Conservation (phyloP, 2,797 vertebrate genomes). For the Miichthys miiuy region DNA sequence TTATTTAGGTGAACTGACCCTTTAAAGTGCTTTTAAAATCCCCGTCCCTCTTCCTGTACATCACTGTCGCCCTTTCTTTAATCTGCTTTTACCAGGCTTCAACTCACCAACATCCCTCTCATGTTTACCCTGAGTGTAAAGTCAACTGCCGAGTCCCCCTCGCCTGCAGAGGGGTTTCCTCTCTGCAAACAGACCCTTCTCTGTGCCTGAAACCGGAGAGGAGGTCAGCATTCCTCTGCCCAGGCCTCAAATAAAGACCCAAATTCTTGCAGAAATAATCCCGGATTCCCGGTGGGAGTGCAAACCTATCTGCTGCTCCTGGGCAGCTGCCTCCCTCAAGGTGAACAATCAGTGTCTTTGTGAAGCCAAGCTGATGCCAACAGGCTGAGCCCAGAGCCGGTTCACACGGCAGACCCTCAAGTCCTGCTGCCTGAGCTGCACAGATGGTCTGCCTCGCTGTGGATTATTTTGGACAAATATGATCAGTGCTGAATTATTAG, state of each 20-base stretch:
- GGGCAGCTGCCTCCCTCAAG: conserved; percentile 50
- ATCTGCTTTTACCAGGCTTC: conserved; percentile 12
- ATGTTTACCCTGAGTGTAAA: conserved; percentile 38
- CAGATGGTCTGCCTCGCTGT: not conserved
- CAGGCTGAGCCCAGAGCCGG: conserved; percentile 32
- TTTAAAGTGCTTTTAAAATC: not conserved
- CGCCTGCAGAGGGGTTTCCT: conserved; percentile 46
- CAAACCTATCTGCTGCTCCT: conserved; percentile 59
- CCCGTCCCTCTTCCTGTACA: not conserved
- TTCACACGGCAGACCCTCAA: conserved; percentile 28
- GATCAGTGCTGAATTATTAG: conserved; percentile 33
- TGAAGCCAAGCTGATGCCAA: conserved; percentile 63
- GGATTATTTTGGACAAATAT: conserved; percentile 33
- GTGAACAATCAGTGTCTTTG: conserved; percentile 82
- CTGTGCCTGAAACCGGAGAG: conserved; percentile 72
- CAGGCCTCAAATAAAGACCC: conserved; percentile 63
- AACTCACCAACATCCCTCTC: conserved; percentile 9
- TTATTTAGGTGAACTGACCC: no score
- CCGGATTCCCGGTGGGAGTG: conserved; percentile 61
- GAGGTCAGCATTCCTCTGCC: conserved; percentile 69
- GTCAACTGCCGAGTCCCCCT: conserved; percentile 28
- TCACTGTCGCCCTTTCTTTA: not conserved
- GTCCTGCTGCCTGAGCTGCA: conserved; percentile 28
- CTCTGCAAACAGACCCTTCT: conserved; percentile 63
- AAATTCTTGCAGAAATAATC: conserved; percentile 69